Percentiles rank a stretch among this genome's conserved stretches.
These are phyloP conservation scores for Ovis canadensis DNA, from an alignment of 2,113 vertebrate genomes.

Conservation along the genomic window DNA sequence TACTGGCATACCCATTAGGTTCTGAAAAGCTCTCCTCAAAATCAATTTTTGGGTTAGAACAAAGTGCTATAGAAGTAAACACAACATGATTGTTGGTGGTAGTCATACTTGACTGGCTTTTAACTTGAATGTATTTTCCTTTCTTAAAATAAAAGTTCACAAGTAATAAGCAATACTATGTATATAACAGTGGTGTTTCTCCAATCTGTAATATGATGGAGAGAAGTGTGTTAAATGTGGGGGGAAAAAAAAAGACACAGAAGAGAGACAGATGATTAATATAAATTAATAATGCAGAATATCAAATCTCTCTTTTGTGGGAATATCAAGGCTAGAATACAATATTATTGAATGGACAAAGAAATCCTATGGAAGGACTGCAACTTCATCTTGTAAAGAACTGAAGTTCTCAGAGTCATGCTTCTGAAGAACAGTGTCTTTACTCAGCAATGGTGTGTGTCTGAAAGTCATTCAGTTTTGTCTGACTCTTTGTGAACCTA, in stretches of 20 bases:
- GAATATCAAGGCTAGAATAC: background rate
- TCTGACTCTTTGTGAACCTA: background rate
- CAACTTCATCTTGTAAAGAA: background rate
- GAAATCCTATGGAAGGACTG: background rate
- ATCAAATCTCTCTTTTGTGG: background rate
- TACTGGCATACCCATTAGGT: too few species aligned
- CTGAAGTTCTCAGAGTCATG: background rate
- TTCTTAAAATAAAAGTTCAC: background rate
- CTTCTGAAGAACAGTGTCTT: background rate
- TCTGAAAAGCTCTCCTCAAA: background rate
- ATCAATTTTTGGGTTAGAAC: background rate
- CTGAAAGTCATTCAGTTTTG: background rate
- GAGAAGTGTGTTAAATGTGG: background rate
- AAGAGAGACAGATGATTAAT: background rate
- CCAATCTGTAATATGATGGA: background rate
- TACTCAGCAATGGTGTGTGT: background rate
- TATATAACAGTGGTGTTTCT: background rate
- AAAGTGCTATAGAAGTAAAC: background rate
- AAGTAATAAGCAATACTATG: background rate
- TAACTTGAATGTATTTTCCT: background rate
- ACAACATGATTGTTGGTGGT: background rate
- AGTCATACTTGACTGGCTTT: background rate
- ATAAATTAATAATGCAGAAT: background rate
- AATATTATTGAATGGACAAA: background rate
- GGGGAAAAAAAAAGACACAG: background rate